These are phyloP conservation scores for Drepanosiphum platanoidis DNA, from an alignment of 2,888 invertebrate species.

Conservation along the genomic window DNA sequence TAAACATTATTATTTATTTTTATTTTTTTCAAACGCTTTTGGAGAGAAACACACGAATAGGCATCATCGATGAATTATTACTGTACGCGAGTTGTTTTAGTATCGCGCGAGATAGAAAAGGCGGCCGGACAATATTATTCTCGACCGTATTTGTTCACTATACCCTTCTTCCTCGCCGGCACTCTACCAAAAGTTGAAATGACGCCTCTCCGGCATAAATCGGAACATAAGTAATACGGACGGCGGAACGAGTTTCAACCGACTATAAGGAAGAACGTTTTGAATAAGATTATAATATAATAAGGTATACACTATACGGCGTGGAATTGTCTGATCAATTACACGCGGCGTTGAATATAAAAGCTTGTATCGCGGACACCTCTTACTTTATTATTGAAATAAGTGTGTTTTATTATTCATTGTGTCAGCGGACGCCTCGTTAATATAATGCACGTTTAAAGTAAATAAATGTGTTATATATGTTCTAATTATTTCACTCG, in stretches of 20 bases:
- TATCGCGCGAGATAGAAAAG: no score
- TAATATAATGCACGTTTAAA: conserved; percentile 36
- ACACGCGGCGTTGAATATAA: not conserved
- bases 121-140: no score
- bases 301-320: not conserved
- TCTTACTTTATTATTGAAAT: conserved; percentile 44
- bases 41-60: no score
- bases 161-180: no score
- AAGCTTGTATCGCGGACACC: not conserved
- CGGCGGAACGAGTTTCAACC: not conserved
- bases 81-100: no score
- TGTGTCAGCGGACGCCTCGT: conserved; percentile 1
- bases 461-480: conserved; percentile 55
- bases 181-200: no score
- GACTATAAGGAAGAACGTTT: not conserved
- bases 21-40: no score
- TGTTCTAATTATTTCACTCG: conserved; percentile 51
- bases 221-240: not conserved
- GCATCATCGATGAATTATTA: no score
- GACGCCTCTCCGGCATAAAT: no score
- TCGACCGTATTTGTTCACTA: no score
- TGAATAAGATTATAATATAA: not conserved
- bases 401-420: conserved; percentile 34
- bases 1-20: no score
- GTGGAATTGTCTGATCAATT: not conserved